Evolutionary conservation across 1,140 invertebrate species (phyloP), one percentile per base, ranked within the genome.

Genomic region (Trissolcus basalis): DNA sequence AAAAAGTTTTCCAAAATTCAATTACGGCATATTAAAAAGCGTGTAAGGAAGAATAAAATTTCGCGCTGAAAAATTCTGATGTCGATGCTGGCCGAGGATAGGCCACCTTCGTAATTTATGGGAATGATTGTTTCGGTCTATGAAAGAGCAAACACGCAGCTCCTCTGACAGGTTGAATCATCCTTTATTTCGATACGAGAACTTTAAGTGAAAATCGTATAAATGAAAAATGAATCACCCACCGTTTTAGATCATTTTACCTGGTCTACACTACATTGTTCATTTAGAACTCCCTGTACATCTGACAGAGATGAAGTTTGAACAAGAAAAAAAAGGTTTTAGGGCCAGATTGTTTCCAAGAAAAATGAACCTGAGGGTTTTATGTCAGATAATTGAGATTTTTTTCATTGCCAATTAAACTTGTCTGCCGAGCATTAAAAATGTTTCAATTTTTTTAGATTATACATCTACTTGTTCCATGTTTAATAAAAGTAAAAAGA

Each of bases 401-500:
- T 63, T 61, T 73, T 74, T 68, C 63, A 74, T 74, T 74, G 61
- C 50, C 70, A 73, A 73, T 73, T 73, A 73, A 73, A 73, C 44
- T 39, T 19, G 50, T 48, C 61, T 55, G 61, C 65, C 55, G 55
- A 35, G 49, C 45, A 60, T 61, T 65, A 73, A 44, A 61, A 67
- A 65, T 73, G 60, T 73, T 65, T 65, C 49, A 39, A n/a, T 43
- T 45, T 19, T 73, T 65, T 54, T n/a, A 56, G 49, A 54, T 72
- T 71, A 71, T 3, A 3, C 6, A 3, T 27, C 6, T 27, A 27
- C 1, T 27, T 27, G 19, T 6, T 27, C 19, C 6, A 3, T 27
- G 19, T 27, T 27, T 27, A 27, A 27, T n/a, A n/a, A 27, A 27
- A 27, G 6, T 6, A 27, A 27, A 27, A 27, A 27, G 19, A n/a